Percentiles rank a stretch among this genome's conserved stretches.
phyloP scores from a whole-genome alignment of 2,113 vertebrate genomes.

The Mohoua ochrocephala region DNA sequence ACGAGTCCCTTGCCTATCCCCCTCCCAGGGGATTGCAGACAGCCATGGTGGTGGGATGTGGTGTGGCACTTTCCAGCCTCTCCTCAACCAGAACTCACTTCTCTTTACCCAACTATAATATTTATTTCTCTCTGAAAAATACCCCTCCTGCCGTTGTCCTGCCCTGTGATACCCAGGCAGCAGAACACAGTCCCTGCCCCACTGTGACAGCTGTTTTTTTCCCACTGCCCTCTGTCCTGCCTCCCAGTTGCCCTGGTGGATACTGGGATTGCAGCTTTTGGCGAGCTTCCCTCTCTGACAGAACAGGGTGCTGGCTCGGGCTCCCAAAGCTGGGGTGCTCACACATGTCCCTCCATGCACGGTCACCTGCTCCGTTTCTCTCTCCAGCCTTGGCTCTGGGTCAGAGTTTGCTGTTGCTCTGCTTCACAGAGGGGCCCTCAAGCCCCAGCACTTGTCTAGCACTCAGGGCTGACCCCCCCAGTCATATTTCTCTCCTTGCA shows the following conservation, averaged over 20 bases:
- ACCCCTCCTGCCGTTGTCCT: background rate
- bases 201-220: background rate
- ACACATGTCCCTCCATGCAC: background rate
- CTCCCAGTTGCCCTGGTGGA: background rate
- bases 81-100: background rate
- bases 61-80: background rate
- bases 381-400: background rate
- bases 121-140: background rate
- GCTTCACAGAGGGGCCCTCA: background rate
- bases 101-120: background rate
- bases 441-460: background rate
- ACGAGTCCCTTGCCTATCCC: background rate
- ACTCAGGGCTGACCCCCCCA: background rate
- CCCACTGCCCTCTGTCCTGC: background rate
- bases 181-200: background rate
- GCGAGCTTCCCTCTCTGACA: background rate
- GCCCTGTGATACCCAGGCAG: background rate
- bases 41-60: background rate
- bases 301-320: accelerated
- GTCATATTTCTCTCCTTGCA: background rate
- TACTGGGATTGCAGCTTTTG: background rate
- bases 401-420: background rate
- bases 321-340: background rate
- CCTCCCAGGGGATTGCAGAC: background rate
- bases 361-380: background rate